Conservation (phyloP, 2,797 vertebrate species). For the Paedocypris micromegethes region DNA sequence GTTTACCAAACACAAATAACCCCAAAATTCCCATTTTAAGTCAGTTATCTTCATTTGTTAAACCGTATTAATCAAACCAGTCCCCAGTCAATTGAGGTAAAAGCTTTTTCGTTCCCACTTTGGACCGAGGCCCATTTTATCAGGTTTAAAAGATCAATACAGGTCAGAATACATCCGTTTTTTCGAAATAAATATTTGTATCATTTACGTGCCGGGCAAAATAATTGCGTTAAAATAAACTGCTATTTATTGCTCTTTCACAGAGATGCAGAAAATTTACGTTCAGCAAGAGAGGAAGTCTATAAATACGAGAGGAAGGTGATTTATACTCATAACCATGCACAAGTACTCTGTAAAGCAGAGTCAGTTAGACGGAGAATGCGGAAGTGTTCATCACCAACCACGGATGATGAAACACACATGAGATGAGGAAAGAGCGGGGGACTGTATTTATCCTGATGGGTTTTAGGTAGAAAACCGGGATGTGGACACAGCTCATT, state of each 20-base stretch:
- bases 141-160: conserved; percentile 36
- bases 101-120: conserved; percentile 38
- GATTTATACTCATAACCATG: conserved; percentile 17
- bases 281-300: neutral
- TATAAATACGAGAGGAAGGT: neutral
- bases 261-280: neutral
- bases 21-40: conserved; percentile 18
- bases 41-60: conserved; percentile 45
- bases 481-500: conserved; percentile 49
- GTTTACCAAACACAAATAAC: conserved; percentile 39
- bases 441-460: conserved; percentile 32
- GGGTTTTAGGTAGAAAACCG: conserved; percentile 36
- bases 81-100: conserved; percentile 47
- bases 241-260: no score
- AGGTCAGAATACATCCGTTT: neutral
- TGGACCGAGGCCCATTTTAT: conserved; percentile 38
- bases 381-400: conserved; percentile 42
- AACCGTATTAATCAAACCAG: conserved; percentile 50
- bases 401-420: conserved; percentile 20
- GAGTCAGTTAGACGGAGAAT: conserved; percentile 23
- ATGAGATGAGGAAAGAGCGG: conserved; percentile 8
- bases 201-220: no score
- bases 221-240: no score
- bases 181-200: no score
- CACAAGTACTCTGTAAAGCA: conserved; percentile 29